Percentiles rank a stretch among this genome's conserved stretches.
These are phyloP conservation scores for Trididemnum nubilum DNA, from an alignment of 23 tunicate species.

Conservation along the genomic window DNA sequence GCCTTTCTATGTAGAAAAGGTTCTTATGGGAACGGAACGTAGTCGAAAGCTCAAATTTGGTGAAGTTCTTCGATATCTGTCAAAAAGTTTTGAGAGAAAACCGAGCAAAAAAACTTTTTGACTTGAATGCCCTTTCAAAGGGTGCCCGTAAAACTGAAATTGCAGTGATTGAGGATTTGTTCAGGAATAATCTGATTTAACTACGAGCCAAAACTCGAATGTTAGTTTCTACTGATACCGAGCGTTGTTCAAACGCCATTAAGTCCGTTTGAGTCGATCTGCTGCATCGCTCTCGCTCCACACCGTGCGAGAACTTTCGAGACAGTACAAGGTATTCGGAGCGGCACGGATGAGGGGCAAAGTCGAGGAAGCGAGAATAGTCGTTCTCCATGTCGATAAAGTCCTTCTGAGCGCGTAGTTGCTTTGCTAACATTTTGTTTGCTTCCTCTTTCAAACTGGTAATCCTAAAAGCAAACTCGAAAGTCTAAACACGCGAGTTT, in stretches of 20 bases:
- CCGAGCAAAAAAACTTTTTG: no score
- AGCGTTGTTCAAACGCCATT: slow-evolving; percentile 60
- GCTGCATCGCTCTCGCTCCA: slow-evolving; percentile 17
- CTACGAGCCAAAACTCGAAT: slow-evolving; percentile 32
- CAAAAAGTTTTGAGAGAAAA: no score
- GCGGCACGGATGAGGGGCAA: slow-evolving; percentile 37
- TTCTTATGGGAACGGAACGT: no score
- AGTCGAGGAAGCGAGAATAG: slow-evolving; percentile 69
- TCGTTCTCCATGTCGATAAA: slow-evolving; percentile 70
- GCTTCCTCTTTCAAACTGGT: slow-evolving; percentile 41
- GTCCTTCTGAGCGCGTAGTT: slow-evolving; percentile 47
- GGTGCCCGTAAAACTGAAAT: no score
- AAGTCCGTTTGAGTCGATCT: slow-evolving; percentile 53
- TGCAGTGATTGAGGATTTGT: no score
- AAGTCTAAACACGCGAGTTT: no score
- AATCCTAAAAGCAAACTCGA: no score
- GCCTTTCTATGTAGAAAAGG: no score
- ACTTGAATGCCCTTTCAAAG: no score
- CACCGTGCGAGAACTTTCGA: slow-evolving; percentile 39
- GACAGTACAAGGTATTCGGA: slow-evolving; percentile 57
- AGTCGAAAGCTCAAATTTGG: no score
- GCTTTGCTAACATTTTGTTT: slow-evolving; percentile 21
- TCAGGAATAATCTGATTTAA: no score
- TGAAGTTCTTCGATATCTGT: no score
- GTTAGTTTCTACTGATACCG: slow-evolving; percentile 61